A percentile compares a stretch with the other conserved stretches of the same genome.
These are phyloP conservation scores for Drosophila truncata DNA, from an alignment of 1,140 invertebrate genomes.

Conservation along the genomic window DNA sequence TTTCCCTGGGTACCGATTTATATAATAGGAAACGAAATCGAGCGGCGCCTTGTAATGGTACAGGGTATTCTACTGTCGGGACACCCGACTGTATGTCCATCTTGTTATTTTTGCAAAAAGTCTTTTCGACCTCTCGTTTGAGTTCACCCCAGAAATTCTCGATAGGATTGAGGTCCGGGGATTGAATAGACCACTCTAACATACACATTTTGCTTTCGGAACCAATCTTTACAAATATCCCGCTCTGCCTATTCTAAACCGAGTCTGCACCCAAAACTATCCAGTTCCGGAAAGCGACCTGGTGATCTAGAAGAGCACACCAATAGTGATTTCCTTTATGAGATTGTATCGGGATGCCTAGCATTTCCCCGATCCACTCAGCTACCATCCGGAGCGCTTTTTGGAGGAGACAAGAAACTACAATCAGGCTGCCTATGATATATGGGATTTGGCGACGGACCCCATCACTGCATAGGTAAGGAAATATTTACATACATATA, in stretches of 20 bases:
- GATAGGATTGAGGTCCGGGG: too few species aligned
- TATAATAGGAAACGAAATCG: too few species aligned
- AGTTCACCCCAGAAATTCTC: too few species aligned
- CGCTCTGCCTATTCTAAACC: conserved; percentile 86
- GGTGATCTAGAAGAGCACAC: conserved; percentile 85
- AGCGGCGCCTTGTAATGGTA: too few species aligned
- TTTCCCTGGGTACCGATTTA: too few species aligned
- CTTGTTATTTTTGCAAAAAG: too few species aligned
- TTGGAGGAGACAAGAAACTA: conserved; percentile 84
- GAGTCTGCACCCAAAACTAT: conserved; percentile 84
- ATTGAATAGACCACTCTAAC: too few species aligned
- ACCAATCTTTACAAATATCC: too few species aligned
- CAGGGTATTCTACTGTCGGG: too few species aligned
- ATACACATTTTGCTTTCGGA: too few species aligned
- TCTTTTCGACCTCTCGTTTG: too few species aligned
- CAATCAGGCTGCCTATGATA: conserved; percentile 85
- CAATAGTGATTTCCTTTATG: conserved; percentile 83
- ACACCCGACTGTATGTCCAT: too few species aligned
- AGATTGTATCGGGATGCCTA: conserved; percentile 86
- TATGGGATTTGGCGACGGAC: conserved; percentile 90
- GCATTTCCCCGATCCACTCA: conserved; percentile 88
- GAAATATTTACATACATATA: neutral
- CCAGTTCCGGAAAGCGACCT: conserved; percentile 79
- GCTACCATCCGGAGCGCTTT: conserved; percentile 89
- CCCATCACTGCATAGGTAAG: conserved; percentile 89